Evolutionary conservation across 2,888 invertebrate genomes (phyloP).

Genomic region (Catonia carolina): DNA sequence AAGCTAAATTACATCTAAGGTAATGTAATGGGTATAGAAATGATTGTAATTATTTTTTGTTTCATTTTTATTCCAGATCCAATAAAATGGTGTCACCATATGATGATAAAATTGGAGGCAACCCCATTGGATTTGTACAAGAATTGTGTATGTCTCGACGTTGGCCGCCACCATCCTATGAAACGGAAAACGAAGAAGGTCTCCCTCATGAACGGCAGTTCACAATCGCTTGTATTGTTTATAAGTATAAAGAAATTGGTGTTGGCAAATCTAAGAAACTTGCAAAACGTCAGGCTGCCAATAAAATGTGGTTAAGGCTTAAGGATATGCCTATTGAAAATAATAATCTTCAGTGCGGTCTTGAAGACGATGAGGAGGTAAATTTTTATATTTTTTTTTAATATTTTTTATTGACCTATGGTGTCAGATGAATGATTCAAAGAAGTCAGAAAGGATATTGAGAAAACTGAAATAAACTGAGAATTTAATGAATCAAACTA

Average conservation of each 20-base stretch:
- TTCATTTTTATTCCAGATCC: conserved; percentile 14
- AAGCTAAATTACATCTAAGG: no score
- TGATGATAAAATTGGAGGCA: conserved; percentile 79
- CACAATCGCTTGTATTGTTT: conserved; percentile 82
- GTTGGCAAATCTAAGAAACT: conserved; percentile 93
- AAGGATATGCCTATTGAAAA: conserved; percentile 70
- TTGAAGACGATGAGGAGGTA: conserved; percentile 69
- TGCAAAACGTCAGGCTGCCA: conserved; percentile 92
- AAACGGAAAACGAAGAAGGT: conserved; percentile 80
- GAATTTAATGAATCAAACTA: no score
- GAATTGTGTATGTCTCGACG: conserved; percentile 95
- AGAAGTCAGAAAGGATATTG: no score
- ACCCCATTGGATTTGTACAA: conserved; percentile 92
- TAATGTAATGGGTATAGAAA: no score
- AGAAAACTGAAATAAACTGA: no score
- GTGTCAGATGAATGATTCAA: no score
- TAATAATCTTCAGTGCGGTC: conserved; percentile 49
- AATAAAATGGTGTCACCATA: conserved; percentile 22
- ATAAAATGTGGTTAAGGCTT: conserved; percentile 84
- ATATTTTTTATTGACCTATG: not conserved
- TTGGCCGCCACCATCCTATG: conserved; percentile 92
- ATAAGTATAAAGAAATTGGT: conserved; percentile 68
- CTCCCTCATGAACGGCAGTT: conserved; percentile 91
- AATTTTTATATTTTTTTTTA: conserved; percentile 39
- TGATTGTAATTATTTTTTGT: no score